phyloP scores from a whole-genome alignment of 2,113 vertebrate genomes.

The Urocolius indicus region DNA sequence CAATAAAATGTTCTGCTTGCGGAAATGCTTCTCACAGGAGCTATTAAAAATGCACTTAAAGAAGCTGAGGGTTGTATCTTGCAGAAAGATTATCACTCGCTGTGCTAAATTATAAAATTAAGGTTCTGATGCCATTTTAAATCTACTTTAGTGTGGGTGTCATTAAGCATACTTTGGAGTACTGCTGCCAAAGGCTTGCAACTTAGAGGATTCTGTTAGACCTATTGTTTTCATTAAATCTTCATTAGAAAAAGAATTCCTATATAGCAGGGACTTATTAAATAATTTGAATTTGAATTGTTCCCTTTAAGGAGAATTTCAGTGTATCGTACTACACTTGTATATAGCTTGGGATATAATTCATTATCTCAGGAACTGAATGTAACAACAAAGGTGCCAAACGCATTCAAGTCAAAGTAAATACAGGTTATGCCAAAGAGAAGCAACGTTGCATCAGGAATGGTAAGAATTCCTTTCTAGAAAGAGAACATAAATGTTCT shows the following conservation, averaged over 20 bases:
- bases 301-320: slow-evolving; percentile 34
- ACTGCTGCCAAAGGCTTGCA: slow-evolving; percentile 8
- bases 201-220: not conserved
- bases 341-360: not conserved
- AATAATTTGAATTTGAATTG: slow-evolving; percentile 38
- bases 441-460: not conserved
- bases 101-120: slow-evolving; percentile 8
- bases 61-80: not conserved
- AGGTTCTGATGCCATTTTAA: not conserved
- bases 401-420: not conserved
- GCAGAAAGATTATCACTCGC: slow-evolving; percentile 3
- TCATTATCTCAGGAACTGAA: slow-evolving; percentile 8
- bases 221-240: slow-evolving; percentile 52
- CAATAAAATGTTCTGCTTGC: slow-evolving; percentile 26
- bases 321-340: not conserved
- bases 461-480: not conserved
- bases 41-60: slow-evolving; percentile 39
- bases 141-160: not conserved
- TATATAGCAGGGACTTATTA: not conserved
- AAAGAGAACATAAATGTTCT: not conserved
- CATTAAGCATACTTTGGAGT: not conserved
- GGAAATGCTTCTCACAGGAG: slow-evolving; percentile 30
- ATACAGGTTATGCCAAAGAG: not conserved
- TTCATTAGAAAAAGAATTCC: slow-evolving; percentile 17
- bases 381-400: slow-evolving; percentile 31